Percentiles rank a stretch among this genome's conserved stretches.
These are phyloP conservation scores for Coecobrya sp. DNA, from an alignment of 2,888 invertebrate genomes.

Conservation along the genomic window DNA sequence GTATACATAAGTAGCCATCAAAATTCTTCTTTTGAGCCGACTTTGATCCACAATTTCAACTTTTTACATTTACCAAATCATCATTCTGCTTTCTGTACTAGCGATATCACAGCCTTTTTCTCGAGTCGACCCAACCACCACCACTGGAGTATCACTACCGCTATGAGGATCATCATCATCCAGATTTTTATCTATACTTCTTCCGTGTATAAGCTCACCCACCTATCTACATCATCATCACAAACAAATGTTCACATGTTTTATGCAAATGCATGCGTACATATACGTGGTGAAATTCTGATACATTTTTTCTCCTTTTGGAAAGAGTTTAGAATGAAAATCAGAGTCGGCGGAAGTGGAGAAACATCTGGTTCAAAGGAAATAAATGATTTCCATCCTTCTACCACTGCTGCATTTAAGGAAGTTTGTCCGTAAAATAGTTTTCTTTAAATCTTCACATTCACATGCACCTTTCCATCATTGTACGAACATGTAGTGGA, in stretches of 20 bases:
- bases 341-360: constrained; percentile 56
- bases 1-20: constrained; percentile 74
- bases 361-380: constrained; percentile 68
- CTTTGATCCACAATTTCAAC: constrained; percentile 81
- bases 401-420: neutral
- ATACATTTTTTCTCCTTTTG: neutral
- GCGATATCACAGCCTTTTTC: constrained; percentile 29
- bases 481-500: neutral
- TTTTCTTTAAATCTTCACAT: constrained; percentile 41
- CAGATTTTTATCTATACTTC: constrained; percentile 41
- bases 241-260: constrained; percentile 62
- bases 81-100: constrained; percentile 50
- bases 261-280: constrained; percentile 65
- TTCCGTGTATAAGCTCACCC: neutral
- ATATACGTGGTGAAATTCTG: neutral
- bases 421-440: constrained; percentile 3
- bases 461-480: constrained; percentile 45
- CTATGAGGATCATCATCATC: constrained; percentile 29
- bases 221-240: constrained; percentile 18
- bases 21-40: constrained; percentile 74
- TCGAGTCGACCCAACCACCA: constrained; percentile 32
- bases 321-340: constrained; percentile 58
- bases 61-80: constrained; percentile 79
- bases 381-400: constrained; percentile 68
- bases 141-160: neutral